Percentiles rank a stretch among this genome's conserved stretches.
Conservation (phyloP, 2,797 vertebrate species). For the Xenopus petersii region DNA sequence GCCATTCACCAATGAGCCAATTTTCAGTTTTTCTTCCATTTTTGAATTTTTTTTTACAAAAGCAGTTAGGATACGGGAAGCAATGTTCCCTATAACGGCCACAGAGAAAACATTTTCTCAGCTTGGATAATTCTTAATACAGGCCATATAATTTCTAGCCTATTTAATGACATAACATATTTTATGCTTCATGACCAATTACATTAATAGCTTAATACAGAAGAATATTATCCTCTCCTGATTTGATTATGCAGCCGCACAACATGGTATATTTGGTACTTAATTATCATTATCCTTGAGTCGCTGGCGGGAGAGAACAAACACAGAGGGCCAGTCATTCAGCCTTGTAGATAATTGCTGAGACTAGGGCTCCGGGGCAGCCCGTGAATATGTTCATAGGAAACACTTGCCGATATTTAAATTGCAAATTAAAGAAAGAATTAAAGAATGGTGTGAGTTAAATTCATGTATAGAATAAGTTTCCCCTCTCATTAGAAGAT, state of each 20-base stretch:
- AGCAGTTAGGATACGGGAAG: conserved; percentile 86
- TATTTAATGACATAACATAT: conserved; percentile 99
- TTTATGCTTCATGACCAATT: conserved; percentile 99
- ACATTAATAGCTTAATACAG: conserved; percentile 99
- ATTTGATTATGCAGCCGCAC: conserved; percentile 99
- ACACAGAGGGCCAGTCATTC: conserved; percentile 77
- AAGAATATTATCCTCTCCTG: conserved; percentile 99
- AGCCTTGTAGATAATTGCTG: conserved; percentile 85
- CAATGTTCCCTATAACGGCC: conserved; percentile 99
- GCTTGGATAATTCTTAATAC: conserved; percentile 99
- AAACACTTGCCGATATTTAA: no score
- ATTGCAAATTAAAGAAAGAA: no score
- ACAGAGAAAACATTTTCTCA: conserved; percentile 99
- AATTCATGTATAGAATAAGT: no score
- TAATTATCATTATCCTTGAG: conserved; percentile 98
- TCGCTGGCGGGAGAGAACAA: conserved; percentile 88
- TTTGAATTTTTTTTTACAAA: conserved; percentile 79
- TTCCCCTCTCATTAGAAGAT: no score
- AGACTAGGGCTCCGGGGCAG: conserved; percentile 73
- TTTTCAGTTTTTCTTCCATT: conserved; percentile 72
- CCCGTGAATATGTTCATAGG: no score
- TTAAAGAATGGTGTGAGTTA: no score
- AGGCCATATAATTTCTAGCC: conserved; percentile 98
- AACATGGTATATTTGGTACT: conserved; percentile 99
- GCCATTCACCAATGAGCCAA: conserved; percentile 74